Percentiles rank a stretch among this genome's conserved stretches.
Conservation (phyloP, 2,888 invertebrate species). For the Aethes cnicana region DNA sequence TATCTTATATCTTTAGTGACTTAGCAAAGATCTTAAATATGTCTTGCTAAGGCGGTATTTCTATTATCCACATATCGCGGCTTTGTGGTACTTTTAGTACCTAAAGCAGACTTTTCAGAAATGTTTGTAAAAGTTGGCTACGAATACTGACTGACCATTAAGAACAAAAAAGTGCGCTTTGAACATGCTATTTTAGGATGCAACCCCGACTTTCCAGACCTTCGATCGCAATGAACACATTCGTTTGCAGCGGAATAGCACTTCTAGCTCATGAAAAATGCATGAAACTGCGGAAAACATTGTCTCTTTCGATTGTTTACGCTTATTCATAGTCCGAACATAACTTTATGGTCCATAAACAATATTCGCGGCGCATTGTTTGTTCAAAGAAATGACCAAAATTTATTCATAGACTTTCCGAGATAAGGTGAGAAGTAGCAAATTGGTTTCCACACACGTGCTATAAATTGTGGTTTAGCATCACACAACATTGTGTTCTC, state of each 20-base stretch:
- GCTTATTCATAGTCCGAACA: slow-evolving; percentile 32
- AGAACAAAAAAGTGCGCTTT: slow-evolving; percentile 7
- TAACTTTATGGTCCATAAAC: slow-evolving; percentile 34
- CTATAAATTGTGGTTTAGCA: not conserved
- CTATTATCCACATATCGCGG: no score
- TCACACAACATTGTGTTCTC: no score
- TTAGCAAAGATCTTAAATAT: no score
- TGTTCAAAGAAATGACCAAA: slow-evolving; percentile 31
- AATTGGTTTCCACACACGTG: not conserved
- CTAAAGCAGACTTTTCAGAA: no score
- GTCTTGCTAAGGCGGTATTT: no score
- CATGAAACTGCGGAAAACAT: slow-evolving; percentile 35
- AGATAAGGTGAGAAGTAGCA: slow-evolving; percentile 26
- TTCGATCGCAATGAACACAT: slow-evolving; percentile 32
- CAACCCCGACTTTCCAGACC: slow-evolving; percentile 22
- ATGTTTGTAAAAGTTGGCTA: no score
- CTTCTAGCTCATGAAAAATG: slow-evolving; percentile 33
- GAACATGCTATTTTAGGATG: slow-evolving; percentile 27
- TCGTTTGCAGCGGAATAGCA: slow-evolving; percentile 30
- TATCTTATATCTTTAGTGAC: no score
- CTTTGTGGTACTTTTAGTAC: no score
- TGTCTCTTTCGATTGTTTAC: slow-evolving; percentile 34
- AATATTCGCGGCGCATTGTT: slow-evolving; percentile 32
- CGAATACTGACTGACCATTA: no score
- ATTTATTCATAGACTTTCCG: slow-evolving; percentile 31